phyloP scores from a whole-genome alignment of 1,140 invertebrate genomes.

The Ruditapes philippinarum region DNA sequence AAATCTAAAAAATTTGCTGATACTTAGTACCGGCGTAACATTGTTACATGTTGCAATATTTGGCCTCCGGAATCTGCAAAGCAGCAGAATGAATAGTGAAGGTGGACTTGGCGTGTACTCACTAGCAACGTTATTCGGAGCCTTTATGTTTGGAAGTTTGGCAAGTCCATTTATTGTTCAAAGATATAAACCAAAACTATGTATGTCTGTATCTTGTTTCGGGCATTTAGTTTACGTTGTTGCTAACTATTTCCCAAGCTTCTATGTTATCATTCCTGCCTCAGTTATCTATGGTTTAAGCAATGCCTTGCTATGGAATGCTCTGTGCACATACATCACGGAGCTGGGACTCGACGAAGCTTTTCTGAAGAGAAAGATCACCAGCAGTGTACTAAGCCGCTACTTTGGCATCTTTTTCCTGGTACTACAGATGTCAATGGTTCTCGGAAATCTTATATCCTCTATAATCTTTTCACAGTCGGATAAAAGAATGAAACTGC shows the following conservation, averaged over 20 bases:
- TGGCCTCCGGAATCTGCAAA: constrained; percentile 82
- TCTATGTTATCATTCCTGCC: constrained; percentile 77
- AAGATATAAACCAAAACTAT: constrained; percentile 71
- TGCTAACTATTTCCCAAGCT: constrained; percentile 78
- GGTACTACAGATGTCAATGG: constrained; percentile 74
- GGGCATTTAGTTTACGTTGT: constrained; percentile 74
- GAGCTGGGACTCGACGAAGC: constrained; percentile 76
- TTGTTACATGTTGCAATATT: constrained; percentile 75
- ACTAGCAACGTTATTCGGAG: constrained; percentile 70
- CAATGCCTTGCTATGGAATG: constrained; percentile 79
- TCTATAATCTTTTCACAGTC: constrained; percentile 73
- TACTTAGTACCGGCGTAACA: constrained; percentile 72
- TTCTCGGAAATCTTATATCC: constrained; percentile 77
- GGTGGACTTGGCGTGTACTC: constrained; percentile 76
- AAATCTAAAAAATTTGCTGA: constrained; percentile 72
- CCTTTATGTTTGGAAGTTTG: constrained; percentile 78
- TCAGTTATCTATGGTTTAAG: constrained; percentile 73
- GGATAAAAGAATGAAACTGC: background rate
- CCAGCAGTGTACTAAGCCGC: constrained; percentile 72
- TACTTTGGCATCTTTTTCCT: constrained; percentile 82
- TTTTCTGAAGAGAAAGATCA: constrained; percentile 53
- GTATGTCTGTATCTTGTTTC: constrained; percentile 63
- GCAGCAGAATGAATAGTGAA: constrained; percentile 79
- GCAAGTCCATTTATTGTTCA: constrained; percentile 77
- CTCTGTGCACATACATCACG: constrained; percentile 79